These are phyloP conservation scores for Sebastolobus altivelis DNA, from an alignment of 2,797 vertebrate species.

Conservation along the genomic window DNA sequence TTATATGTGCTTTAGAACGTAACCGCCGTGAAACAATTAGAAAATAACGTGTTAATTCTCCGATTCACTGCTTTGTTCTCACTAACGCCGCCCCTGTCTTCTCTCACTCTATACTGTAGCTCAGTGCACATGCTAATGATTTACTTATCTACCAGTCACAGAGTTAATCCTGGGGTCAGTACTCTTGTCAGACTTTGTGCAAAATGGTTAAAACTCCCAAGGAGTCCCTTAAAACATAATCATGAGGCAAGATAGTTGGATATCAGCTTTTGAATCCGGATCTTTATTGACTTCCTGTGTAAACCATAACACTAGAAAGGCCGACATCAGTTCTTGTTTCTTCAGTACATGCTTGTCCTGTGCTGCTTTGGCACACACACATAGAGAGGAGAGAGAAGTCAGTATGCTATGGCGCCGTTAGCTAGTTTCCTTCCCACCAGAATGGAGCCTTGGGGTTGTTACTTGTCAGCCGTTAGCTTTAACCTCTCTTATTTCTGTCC, in stretches of 20 bases:
- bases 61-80: no score
- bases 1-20: no score
- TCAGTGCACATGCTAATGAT: not conserved
- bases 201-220: not conserved
- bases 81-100: no score
- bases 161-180: not conserved
- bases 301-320: not conserved
- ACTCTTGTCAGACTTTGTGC: not conserved
- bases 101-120: no score
- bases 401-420: slow-evolving; percentile 19
- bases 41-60: no score
- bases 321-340: not conserved
- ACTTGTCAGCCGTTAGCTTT: slow-evolving; percentile 39
- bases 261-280: not conserved
- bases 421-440: slow-evolving; percentile 52
- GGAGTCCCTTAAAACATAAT: not conserved
- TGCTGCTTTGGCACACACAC: slow-evolving; percentile 1
- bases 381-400: not conserved
- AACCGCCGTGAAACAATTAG: no score
- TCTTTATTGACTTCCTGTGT: not conserved
- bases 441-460: slow-evolving; percentile 46
- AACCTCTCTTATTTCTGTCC: slow-evolving; percentile 49
- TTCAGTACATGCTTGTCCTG: not conserved
- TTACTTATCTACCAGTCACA: not conserved
- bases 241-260: not conserved